These are phyloP conservation scores for Notamacropus eugenii DNA, from an alignment of 2,797 vertebrate species.

Conservation along the genomic window DNA sequence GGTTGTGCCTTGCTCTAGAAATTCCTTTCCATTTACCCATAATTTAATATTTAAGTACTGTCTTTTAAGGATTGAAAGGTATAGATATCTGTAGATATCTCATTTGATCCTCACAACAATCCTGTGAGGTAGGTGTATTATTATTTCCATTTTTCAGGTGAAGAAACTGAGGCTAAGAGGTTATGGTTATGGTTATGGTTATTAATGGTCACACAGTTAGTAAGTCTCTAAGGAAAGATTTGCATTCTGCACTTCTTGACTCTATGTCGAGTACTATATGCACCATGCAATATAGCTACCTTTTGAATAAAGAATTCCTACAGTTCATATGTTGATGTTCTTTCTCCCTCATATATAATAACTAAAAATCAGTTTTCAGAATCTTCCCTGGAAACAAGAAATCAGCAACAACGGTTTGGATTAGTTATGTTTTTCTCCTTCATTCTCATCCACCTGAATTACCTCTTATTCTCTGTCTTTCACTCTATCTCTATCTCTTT, in stretches of 20 bases:
- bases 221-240: not conserved
- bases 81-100: not conserved
- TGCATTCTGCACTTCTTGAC: not conserved
- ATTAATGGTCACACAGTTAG: not conserved
- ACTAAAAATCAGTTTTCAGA: not conserved
- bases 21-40: not conserved
- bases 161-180: not conserved
- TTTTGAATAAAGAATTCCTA: not conserved
- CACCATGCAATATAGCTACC: not conserved
- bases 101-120: not conserved
- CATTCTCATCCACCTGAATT: not conserved
- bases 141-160: not conserved
- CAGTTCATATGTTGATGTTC: not conserved
- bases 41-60: not conserved
- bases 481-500: not conserved
- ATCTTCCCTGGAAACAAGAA: not conserved
- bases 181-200: not conserved
- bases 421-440: not conserved
- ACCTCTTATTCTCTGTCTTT: not conserved
- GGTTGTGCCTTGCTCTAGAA: not conserved
- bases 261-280: not conserved
- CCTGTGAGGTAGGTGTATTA: not conserved
- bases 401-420: not conserved
- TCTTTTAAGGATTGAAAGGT: not conserved
- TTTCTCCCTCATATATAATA: not conserved